Evolutionary conservation across 2,797 vertebrate species (phyloP).

Genomic region (Manis pentadactyla): DNA sequence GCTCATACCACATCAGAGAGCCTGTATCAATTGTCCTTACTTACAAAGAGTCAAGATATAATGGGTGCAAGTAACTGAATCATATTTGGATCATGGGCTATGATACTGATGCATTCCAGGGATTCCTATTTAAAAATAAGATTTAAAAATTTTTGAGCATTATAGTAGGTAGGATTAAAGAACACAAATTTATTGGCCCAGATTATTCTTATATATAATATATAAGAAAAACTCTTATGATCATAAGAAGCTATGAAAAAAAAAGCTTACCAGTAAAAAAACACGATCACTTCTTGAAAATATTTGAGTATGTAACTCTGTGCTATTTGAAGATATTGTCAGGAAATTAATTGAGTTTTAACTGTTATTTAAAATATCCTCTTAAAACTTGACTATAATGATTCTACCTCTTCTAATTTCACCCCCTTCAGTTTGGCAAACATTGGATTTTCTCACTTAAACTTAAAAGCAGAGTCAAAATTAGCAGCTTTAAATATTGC

Average conservation of each 20-base stretch:
- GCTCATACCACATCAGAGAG: background rate
- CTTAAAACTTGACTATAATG: conserved; percentile 58
- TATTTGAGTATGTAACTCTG: conserved; percentile 9
- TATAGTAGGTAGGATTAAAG: background rate
- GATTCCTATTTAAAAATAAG: conserved; percentile 12
- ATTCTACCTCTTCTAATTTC: conserved; percentile 59
- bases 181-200: conserved; percentile 43
- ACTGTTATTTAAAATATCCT: conserved; percentile 68
- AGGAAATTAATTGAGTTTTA: conserved; percentile 63
- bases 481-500: conserved; percentile 71
- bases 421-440: conserved; percentile 66
- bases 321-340: conserved; percentile 65
- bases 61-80: background rate
- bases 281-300: conserved; percentile 49
- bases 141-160: background rate
- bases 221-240: conserved; percentile 16
- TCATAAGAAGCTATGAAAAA: conserved; percentile 58
- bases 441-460: conserved; percentile 67
- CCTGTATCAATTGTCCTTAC: background rate
- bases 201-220: background rate
- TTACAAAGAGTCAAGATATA: conserved; percentile 40
- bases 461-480: conserved; percentile 72
- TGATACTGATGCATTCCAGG: background rate
- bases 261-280: conserved; percentile 42
- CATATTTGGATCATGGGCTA: conserved; percentile 30